Evolutionary conservation across 2,888 invertebrate genomes (phyloP).

Genomic region (Sphaeridia pumilis): DNA sequence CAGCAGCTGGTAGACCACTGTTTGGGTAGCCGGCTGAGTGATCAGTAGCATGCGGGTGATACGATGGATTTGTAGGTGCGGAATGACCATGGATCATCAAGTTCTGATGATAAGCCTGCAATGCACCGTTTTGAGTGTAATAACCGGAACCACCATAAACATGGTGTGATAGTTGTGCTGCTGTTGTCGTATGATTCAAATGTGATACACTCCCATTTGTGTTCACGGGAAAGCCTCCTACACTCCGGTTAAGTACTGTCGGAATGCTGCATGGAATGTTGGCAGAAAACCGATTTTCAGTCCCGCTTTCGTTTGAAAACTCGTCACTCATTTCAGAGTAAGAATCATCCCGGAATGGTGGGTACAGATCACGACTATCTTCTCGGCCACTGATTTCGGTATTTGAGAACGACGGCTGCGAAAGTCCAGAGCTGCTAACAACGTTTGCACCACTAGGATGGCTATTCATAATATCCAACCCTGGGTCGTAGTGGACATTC

Average conservation of each 20-base stretch:
- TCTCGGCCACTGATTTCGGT: constrained; percentile 44
- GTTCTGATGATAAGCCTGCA: constrained; percentile 21
- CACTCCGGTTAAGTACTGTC: too few species aligned
- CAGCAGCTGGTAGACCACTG: too few species aligned
- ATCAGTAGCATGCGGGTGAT: background rate
- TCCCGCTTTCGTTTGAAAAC: constrained; percentile 36
- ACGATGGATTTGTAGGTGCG: constrained; percentile 11
- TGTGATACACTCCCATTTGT: too few species aligned
- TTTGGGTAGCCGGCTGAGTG: background rate
- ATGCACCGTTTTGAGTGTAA: too few species aligned
- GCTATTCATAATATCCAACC: constrained; percentile 12
- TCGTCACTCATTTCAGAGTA: constrained; percentile 46
- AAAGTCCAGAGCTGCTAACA: constrained; percentile 2
- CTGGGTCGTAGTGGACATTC: constrained; percentile 53
- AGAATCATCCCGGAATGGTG: constrained; percentile 49
- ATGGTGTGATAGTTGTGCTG: too few species aligned
- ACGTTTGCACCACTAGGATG: background rate
- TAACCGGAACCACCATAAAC: too few species aligned
- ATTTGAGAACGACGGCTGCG: constrained; percentile 12
- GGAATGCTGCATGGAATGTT: too few species aligned
- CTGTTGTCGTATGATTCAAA: too few species aligned
- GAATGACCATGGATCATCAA: constrained; percentile 17
- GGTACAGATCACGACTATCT: constrained; percentile 50
- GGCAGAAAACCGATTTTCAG: constrained; percentile 30
- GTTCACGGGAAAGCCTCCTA: too few species aligned